Conservation (phyloP, 1,140 invertebrate species). For the Eumaeus atala region DNA sequence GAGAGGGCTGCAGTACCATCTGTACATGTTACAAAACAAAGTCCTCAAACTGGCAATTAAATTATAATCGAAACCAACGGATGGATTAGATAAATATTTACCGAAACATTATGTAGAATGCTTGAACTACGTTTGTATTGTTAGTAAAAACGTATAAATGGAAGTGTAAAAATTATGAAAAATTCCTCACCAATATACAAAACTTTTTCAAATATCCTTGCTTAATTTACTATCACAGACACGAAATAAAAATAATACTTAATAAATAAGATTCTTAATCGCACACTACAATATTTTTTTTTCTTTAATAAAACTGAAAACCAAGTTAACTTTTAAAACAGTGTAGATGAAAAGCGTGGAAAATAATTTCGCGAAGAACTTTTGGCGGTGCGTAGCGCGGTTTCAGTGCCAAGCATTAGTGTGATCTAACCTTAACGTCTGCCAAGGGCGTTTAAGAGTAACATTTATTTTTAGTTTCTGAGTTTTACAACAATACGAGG, state of each 20-base stretch:
- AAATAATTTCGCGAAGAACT: slow-evolving; percentile 8
- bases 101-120: too few relatives aligned
- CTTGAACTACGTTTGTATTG: too few relatives aligned
- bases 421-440: slow-evolving; percentile 23
- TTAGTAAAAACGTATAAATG: too few relatives aligned
- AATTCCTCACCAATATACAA: too few relatives aligned
- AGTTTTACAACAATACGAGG: slow-evolving; percentile 18
- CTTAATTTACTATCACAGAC: neutral
- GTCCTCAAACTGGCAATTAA: too few relatives aligned
- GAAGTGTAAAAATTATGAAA: too few relatives aligned
- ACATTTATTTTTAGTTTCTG: slow-evolving; percentile 29
- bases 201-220: neutral
- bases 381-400: slow-evolving; percentile 19
- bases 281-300: too few relatives aligned
- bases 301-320: neutral
- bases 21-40: too few relatives aligned
- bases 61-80: too few relatives aligned
- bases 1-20: too few relatives aligned
- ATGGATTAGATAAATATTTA: too few relatives aligned
- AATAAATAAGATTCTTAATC: too few relatives aligned
- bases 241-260: neutral
- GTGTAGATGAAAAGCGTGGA: neutral
- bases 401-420: slow-evolving; percentile 20
- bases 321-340: neutral
- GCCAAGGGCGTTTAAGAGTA: slow-evolving; percentile 34